Evolutionary conservation across 2,113 vertebrate genomes (phyloP), one percentile per base, ranked within the genome.

Genomic region (Helogale parvula): DNA sequence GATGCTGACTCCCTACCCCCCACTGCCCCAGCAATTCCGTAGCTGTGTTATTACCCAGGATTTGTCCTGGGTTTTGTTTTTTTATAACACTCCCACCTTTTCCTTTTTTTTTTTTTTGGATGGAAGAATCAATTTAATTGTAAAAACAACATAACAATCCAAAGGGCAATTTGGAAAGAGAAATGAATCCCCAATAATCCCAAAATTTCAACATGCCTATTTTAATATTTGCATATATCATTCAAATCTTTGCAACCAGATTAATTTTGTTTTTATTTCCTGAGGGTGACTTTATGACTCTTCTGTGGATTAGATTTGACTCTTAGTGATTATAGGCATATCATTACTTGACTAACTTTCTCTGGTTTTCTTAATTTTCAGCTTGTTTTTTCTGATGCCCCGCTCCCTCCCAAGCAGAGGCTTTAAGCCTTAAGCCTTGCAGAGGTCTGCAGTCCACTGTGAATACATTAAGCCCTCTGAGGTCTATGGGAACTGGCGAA

Each of bases 341-440:
- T 60, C 21, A 33, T 79, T 93, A 52, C 47, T 79, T 52, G 76
- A 6, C 27, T 85, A 81, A 83, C 25, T 85, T 50, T 3, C 27
- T 85, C 41, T 63, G 50, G 29, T 74, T 94, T 94, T 84, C 76
- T 93, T 52, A 86, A 1, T 84, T 80, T 86, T 96, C 52, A 90
- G n/a, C 7, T 60, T 68, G 66, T 86, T 17, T 87, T 80, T 85
- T 41, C 14, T 25, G 29, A 50, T 38, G 38, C 3, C 29, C 57
- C 1, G 0, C 92, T 92, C 41, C 3, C 15, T 69, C 14, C 31
- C 27, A 68, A 35, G 38, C 69, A 41, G 52, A 76, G 82, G 45
- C 15, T 12, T 16, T 45, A 69, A 92, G 27, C 23, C 17, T 31
- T 81, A 77, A 86, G 52, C 5, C 17, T 71, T 83, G 35, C 47